These are phyloP conservation scores for Manacus vitellinus DNA, from an alignment of 2,113 vertebrate genomes.

Conservation along the genomic window DNA sequence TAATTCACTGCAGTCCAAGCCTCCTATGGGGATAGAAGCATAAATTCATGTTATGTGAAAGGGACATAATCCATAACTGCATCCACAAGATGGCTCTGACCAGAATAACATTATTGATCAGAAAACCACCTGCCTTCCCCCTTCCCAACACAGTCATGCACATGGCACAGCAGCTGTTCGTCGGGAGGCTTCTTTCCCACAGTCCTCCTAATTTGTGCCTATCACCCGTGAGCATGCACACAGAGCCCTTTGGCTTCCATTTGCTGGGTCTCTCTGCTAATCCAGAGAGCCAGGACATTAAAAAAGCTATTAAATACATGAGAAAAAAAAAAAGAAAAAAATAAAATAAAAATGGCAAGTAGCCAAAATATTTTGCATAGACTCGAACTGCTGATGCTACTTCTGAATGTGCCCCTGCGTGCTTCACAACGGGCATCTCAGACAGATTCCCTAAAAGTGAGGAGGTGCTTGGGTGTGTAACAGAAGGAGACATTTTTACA, in stretches of 20 bases:
- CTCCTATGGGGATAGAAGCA: constrained; percentile 6
- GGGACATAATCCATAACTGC: constrained; percentile 21
- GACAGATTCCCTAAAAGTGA: neutral
- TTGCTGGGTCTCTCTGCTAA: neutral
- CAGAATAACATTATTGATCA: constrained; percentile 32
- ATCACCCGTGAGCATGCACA: constrained; percentile 46
- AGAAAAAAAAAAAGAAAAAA: neutral
- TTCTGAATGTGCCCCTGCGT: neutral
- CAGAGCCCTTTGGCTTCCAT: neutral
- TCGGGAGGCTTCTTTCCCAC: constrained; percentile 45
- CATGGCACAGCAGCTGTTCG: constrained; percentile 44
- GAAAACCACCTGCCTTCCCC: constrained; percentile 47
- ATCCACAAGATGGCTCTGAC: neutral
- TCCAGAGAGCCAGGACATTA: neutral
- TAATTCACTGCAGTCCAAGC: constrained; percentile 4
- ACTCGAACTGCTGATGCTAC: neutral
- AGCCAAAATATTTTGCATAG: neutral
- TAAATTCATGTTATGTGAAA: constrained; percentile 39
- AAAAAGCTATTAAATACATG: neutral
- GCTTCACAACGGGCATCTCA: neutral
- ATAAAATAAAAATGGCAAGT: neutral
- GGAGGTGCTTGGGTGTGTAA: neutral
- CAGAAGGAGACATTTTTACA: neutral
- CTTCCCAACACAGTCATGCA: neutral
- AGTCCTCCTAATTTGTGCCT: constrained; percentile 47